Conservation (phyloP, 2,797 vertebrate genomes). For the Gadopsis bispinosus region DNA sequence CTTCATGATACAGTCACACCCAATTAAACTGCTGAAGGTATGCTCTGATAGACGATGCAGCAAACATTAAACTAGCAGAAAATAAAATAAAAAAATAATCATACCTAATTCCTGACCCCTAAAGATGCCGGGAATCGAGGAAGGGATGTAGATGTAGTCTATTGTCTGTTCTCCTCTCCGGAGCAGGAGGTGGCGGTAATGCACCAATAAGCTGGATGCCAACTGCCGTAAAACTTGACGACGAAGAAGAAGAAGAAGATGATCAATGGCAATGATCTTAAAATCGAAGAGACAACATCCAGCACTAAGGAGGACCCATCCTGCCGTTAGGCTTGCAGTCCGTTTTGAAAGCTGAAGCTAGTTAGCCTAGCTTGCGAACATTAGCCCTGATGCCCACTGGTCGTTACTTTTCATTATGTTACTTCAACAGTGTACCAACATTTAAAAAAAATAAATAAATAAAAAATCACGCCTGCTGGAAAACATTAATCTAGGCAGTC, state of each 20-base stretch:
- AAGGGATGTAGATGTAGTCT: too few species aligned
- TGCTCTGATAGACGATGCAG: constrained; percentile 4
- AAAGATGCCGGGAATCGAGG: too few species aligned
- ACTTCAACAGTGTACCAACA: background rate
- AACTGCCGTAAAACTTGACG: too few species aligned
- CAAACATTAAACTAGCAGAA: background rate
- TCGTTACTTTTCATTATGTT: background rate
- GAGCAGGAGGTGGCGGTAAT: too few species aligned
- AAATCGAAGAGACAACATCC: background rate
- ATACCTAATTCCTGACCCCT: background rate
- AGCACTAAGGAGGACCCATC: background rate
- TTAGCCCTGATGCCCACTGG: background rate
- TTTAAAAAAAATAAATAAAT: too few species aligned
- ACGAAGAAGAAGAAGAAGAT: too few species aligned
- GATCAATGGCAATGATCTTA: background rate
- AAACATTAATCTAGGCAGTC: background rate
- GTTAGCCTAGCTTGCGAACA: background rate
- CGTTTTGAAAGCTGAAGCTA: background rate
- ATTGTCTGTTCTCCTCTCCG: too few species aligned
- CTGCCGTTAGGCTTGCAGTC: background rate
- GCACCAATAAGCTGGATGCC: too few species aligned
- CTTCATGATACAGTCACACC: constrained; percentile 6
- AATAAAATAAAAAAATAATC: background rate
- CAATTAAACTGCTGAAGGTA: constrained; percentile 22
- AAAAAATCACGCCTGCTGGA: too few species aligned